Conservation (phyloP, 2,888 invertebrate genomes). For the Sicus ferrugineus region DNA sequence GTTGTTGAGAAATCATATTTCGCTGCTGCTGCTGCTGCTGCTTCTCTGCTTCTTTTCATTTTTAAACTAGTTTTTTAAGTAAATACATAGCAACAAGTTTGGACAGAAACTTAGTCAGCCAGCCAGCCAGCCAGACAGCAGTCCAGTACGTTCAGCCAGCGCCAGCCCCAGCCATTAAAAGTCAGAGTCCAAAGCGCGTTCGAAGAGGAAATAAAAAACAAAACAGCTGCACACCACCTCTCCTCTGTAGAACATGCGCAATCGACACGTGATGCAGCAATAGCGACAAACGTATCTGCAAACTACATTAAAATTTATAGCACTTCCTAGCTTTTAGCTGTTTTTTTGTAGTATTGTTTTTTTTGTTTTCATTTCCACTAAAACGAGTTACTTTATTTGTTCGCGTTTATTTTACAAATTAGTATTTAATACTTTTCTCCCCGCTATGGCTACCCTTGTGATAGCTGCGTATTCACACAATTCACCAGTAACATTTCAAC, state of each 20-base stretch:
- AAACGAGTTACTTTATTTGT: no score
- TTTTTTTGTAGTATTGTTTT: no score
- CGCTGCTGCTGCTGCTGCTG: conserved; percentile 8
- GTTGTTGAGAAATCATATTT: conserved; percentile 11
- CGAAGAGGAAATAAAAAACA: background rate
- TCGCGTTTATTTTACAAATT: no score
- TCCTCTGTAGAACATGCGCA: conserved; percentile 21
- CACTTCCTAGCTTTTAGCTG: no score
- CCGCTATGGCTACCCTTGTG: no score
- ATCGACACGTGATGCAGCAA: conserved; percentile 12
- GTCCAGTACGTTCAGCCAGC: background rate
- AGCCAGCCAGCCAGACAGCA: background rate
- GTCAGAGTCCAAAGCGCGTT: conserved; percentile 19
- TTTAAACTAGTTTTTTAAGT: background rate
- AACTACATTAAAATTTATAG: no score
- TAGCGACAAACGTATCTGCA: background rate
- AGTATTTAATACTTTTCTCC: no score
- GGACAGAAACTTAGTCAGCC: background rate
- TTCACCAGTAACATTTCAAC: background rate
- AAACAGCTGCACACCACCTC: background rate
- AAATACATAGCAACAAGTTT: conserved; percentile 6
- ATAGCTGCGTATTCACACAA: no score
- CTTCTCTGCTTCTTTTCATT: background rate
- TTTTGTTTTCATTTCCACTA: no score
- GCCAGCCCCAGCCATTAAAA: background rate